phyloP scores from a whole-genome alignment of 1,140 invertebrate species.

The Pristionchus pacificus region DNA sequence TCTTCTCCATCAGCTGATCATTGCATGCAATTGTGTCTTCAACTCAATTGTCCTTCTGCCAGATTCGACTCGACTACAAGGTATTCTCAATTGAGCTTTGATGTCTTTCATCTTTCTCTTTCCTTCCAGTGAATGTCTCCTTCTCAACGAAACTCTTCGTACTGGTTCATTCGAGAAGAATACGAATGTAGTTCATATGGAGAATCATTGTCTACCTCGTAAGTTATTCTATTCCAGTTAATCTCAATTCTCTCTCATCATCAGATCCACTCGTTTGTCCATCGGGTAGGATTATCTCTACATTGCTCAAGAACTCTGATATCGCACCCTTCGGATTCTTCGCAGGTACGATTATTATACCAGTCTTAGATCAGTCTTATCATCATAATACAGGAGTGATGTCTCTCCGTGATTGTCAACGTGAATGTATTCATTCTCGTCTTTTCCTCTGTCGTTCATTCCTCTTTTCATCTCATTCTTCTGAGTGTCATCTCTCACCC shows the following conservation, averaged over 20 bases:
- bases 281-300: conserved; percentile 14
- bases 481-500: conserved; percentile 24
- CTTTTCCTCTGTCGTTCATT: conserved; percentile 24
- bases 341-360: too few species aligned
- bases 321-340: conserved; percentile 26
- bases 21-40: conserved; percentile 20
- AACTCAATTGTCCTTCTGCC: conserved; percentile 15
- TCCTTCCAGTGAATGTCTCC: conserved; percentile 11
- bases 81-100: not conserved
- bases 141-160: conserved; percentile 16
- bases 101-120: not conserved
- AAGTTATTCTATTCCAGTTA: not conserved
- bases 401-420: conserved; percentile 20
- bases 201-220: conserved; percentile 30
- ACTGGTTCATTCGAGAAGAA: conserved; percentile 5
- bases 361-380: too few species aligned
- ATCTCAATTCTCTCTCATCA: not conserved
- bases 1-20: conserved; percentile 1
- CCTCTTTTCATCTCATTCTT: conserved; percentile 13
- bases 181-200: conserved; percentile 14
- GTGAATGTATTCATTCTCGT: conserved; percentile 17
- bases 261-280: conserved; percentile 23
- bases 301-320: conserved; percentile 15
- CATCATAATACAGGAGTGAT: conserved; percentile 1
- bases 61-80: conserved; percentile 15